These are phyloP conservation scores for Stegostoma tigrinum DNA, from an alignment of 2,113 vertebrate genomes.

Conservation along the genomic window DNA sequence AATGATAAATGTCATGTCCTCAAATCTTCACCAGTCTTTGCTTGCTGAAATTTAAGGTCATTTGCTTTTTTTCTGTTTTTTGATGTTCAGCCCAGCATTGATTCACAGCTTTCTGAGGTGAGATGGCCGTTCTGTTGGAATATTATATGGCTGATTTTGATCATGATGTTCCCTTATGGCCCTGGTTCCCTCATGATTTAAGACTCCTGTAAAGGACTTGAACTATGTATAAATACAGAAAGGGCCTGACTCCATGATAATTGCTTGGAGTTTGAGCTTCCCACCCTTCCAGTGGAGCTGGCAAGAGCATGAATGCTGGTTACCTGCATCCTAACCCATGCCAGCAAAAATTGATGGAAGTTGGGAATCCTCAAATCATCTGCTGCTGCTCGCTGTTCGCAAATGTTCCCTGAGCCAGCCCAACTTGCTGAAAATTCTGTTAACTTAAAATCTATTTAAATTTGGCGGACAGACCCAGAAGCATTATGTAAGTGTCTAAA, in stretches of 20 bases:
- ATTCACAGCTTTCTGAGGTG: background rate
- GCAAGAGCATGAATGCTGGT: too few species aligned
- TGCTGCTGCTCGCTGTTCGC: too few species aligned
- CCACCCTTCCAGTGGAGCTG: too few species aligned
- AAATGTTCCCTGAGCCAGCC: too few species aligned
- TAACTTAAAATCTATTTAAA: too few species aligned
- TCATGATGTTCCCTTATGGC: background rate
- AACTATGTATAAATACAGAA: background rate
- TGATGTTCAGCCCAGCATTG: background rate
- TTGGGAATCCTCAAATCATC: too few species aligned
- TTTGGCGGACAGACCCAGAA: background rate
- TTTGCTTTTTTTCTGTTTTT: background rate
- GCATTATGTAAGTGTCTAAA: background rate
- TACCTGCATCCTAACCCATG: background rate
- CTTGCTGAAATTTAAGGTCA: background rate
- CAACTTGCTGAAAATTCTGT: too few species aligned
- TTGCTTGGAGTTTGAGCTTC: background rate
- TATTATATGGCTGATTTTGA: background rate
- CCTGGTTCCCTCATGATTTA: background rate
- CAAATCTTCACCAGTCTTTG: background rate
- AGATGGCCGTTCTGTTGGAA: background rate
- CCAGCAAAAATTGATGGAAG: background rate
- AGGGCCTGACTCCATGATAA: background rate
- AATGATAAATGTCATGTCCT: background rate
- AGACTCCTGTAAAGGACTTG: background rate